These are phyloP conservation scores for Oryzaephilus surinamensis DNA, from an alignment of 1,140 invertebrate genomes.

Conservation along the genomic window DNA sequence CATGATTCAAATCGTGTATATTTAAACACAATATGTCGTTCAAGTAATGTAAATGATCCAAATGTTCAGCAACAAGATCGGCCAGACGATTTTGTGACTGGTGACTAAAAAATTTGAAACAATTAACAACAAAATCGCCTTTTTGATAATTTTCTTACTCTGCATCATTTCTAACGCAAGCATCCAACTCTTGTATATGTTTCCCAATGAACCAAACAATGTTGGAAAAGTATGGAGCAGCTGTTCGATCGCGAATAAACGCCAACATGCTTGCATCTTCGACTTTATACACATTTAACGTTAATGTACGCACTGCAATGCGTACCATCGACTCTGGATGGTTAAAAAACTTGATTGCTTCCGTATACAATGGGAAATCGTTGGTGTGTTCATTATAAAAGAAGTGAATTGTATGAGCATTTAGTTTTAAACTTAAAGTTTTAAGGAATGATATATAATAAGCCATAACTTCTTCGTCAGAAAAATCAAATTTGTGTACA, in stretches of 20 bases:
- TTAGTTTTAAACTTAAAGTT: constrained; percentile 96
- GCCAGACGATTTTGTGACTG: constrained; percentile 84
- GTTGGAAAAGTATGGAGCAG: constrained; percentile 96
- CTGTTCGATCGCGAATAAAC: constrained; percentile 92
- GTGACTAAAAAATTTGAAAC: constrained; percentile 50
- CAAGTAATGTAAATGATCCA: constrained; percentile 96
- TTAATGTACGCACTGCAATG: constrained; percentile 94
- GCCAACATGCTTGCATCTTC: constrained; percentile 91
- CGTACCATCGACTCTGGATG: constrained; percentile 98
- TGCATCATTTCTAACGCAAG: constrained; percentile 86
- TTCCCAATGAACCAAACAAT: constrained; percentile 99
- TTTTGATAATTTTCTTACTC: constrained; percentile 64
- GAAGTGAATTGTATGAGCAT: constrained; percentile 97
- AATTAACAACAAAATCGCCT: constrained; percentile 1
- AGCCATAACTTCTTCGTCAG: constrained; percentile 99
- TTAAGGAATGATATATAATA: constrained; percentile 99
- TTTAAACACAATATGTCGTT: constrained; percentile 93
- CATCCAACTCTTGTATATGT: constrained; percentile 92
- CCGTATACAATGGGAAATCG: constrained; percentile 97
- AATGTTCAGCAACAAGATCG: constrained; percentile 92
- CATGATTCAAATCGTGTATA: constrained; percentile 87
- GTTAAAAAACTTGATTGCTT: constrained; percentile 99
- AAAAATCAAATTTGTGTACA: constrained; percentile 98
- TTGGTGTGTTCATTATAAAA: constrained; percentile 99
- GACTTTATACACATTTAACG: constrained; percentile 93